Evolutionary conservation across 2,888 invertebrate genomes (phyloP).

Genomic region (Lymantria dispar): DNA sequence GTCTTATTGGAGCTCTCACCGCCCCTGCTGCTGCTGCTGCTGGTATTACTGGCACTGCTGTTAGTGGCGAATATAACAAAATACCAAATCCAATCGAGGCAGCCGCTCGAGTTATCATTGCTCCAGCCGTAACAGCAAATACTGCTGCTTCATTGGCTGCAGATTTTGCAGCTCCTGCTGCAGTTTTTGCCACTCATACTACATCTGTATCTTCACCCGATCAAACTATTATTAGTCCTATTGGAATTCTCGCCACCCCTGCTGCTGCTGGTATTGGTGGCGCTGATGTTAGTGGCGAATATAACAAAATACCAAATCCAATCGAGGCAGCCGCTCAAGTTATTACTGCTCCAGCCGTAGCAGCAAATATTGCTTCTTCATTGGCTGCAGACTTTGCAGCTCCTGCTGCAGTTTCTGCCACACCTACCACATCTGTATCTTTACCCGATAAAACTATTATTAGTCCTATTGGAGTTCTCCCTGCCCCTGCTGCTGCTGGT

Average conservation of each 20-base stretch:
- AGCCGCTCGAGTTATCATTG: neutral
- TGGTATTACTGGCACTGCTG: neutral
- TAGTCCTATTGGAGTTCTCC: no score
- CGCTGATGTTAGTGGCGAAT: neutral
- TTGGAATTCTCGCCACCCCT: no score
- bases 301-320: neutral
- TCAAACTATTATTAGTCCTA: neutral
- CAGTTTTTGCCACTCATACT: no score
- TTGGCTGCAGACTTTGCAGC: no score
- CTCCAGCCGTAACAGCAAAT: conserved; percentile 12
- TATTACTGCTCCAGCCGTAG: conserved; percentile 13
- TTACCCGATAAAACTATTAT: conserved; percentile 1
- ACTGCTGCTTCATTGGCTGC: neutral
- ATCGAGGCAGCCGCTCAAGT: neutral
- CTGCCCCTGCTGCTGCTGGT: no score
- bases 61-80: neutral
- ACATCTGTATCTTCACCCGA: neutral
- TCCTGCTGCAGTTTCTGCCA: no score
- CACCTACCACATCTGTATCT: neutral
- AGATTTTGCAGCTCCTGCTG: no score
- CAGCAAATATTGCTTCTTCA: neutral
- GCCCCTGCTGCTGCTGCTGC: neutral
- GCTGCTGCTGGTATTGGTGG: neutral
- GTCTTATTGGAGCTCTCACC: no score
- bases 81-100: neutral